Evolutionary conservation across 2,888 invertebrate species (phyloP).

Genomic region (Hirtodrosophila duncani): DNA sequence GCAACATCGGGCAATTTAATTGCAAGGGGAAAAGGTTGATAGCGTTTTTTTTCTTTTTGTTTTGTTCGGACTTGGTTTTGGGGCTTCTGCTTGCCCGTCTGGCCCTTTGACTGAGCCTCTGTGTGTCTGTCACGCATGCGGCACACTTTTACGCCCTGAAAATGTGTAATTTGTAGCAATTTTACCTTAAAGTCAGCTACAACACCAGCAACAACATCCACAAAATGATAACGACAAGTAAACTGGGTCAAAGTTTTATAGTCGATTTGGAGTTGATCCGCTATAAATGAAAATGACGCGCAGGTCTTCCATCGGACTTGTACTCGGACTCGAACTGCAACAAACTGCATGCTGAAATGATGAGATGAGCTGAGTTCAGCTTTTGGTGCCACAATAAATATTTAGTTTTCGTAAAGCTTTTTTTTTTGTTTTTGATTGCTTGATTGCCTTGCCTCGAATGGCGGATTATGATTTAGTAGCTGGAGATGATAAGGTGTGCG

Average conservation of each 20-base stretch:
- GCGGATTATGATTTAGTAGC: constrained; percentile 56
- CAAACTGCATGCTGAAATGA: too few species aligned
- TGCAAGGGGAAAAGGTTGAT: constrained; percentile 55
- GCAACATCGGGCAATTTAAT: constrained; percentile 64
- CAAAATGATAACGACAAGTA: constrained; percentile 31
- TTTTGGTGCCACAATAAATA: constrained; percentile 63
- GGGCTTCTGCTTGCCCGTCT: neutral
- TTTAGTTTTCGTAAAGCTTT: constrained; percentile 71
- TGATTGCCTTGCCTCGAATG: constrained; percentile 53
- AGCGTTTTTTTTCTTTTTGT: neutral
- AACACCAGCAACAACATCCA: constrained; percentile 14
- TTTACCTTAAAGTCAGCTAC: constrained; percentile 40
- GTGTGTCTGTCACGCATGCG: constrained; percentile 49
- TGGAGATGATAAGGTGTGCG: neutral
- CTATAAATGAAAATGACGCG: constrained; percentile 56
- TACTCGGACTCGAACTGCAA: constrained; percentile 7
- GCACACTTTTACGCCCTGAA: constrained; percentile 68
- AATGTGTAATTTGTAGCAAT: constrained; percentile 71
- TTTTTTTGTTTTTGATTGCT: constrained; percentile 60
- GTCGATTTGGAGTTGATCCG: constrained; percentile 36
- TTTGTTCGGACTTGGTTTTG: neutral
- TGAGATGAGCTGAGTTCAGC: constrained; percentile 1
- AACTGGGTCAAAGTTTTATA: constrained; percentile 69
- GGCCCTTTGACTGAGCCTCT: neutral
- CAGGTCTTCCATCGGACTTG: neutral